Evolutionary conservation across 1,140 invertebrate species (phyloP), one percentile per base, ranked within the genome.

Genomic region (Lucilia sericata): DNA sequence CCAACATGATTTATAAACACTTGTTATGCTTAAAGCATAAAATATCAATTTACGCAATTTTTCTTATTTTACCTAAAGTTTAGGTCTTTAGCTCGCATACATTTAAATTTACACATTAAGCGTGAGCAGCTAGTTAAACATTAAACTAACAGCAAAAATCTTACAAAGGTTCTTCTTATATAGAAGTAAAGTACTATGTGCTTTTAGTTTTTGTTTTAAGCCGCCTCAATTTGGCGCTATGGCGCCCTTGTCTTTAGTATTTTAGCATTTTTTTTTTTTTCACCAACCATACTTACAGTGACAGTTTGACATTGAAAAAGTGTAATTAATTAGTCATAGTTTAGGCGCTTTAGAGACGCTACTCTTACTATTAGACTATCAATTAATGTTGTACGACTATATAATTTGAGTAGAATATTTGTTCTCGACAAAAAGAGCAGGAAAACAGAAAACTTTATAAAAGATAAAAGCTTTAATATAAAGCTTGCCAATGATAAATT

Each of bases 221-320:
- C 51, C 51, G 51, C 51, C 51, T 55, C 13, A 30, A 30, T 55
- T 17, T 55, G 51, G 51, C 51, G 42, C 10, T 55, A 55, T 80
- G 76, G 76, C 76, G 76, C 76, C 76, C 42, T 80, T 80, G 34
- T 76, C 8, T 76, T 36, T 19, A 5, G 42, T 10, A 2, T 30
- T 30, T 3, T 75, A 34, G 74, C 30, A 42, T 34, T 42, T 76
- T 42, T 34, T 21, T 82, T 55, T 36, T 25, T 30, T 30, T 3
- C 25, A 1, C 19, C 1, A 55, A 34, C 47, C 80, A n/a, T 60
- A 19, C 25, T 49, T 36, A 49, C 82, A 80, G 84, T 84, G 87
- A 87, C 87, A 87, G 86, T 86, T 87, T 88, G 87, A 89, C 87
- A 88, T 89, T 89, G 87, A 88, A 87, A 86, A 88, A 89, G 85